Evolutionary conservation across 2,113 vertebrate genomes (phyloP).

Genomic region (Pachycephala philippinensis): DNA sequence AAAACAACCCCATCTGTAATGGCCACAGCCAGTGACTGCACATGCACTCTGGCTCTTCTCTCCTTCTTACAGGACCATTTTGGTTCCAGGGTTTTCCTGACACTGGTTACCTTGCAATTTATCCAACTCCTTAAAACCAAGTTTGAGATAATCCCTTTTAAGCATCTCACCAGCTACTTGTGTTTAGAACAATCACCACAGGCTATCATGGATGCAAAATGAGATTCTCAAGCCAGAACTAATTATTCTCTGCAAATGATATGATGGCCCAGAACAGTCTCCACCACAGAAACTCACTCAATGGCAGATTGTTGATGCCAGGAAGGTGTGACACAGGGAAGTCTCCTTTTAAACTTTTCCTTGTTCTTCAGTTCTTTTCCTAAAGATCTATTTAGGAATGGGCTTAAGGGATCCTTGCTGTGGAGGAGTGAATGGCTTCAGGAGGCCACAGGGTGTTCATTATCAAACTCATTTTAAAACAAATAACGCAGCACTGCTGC

Average conservation of each 20-base stretch:
- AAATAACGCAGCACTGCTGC: not conserved
- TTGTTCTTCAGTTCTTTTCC: not conserved
- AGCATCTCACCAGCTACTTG: not conserved
- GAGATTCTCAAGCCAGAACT: not conserved
- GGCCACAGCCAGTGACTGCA: not conserved
- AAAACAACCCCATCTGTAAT: rapidly evolving
- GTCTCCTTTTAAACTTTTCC: not conserved
- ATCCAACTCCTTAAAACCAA: not conserved
- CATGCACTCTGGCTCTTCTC: not conserved
- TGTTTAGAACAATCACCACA: not conserved
- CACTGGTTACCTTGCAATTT: not conserved
- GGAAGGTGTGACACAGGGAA: not conserved
- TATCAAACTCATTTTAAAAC: not conserved
- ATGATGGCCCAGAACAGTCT: not conserved
- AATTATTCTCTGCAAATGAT: not conserved
- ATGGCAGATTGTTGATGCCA: not conserved
- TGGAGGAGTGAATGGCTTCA: not conserved
- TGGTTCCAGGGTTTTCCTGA: not conserved
- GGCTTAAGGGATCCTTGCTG: not conserved
- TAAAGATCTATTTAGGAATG: not conserved
- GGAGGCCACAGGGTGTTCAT: not conserved
- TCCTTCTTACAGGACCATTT: not conserved
- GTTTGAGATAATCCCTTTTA: not conserved
- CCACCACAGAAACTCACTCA: not conserved
- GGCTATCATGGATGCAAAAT: not conserved